Base-by-base conservation (phyloP, 1,140 invertebrate species). In the Halyomorpha halys region DNA sequence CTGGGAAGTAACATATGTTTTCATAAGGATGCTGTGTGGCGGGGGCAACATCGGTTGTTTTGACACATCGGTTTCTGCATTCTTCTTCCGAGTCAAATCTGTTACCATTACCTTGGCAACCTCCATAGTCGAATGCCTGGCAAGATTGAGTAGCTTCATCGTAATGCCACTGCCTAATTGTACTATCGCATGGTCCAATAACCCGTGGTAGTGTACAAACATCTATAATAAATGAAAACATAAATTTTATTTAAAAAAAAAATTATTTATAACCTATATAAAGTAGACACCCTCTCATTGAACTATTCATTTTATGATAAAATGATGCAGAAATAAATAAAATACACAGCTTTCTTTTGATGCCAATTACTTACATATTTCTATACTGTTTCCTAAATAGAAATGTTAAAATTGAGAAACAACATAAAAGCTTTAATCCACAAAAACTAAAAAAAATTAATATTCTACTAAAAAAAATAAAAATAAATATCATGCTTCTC, bases 131-230 rank as follows among this genome's bases (percentile, higher is more conserved):
- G 69, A 86, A 87, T 69, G 82, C 79, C 63, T 81, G 73, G 70
- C 89, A 90, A n/a, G 75, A 70, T 49, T 85, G 83, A 3, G 79
- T 79, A 3, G 75, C 72, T 14, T 73, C 70, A 63, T 94, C 87
- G 70, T 85, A 94, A 72, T 85, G 91, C 78, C 82, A 94, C 66
- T 85, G 83, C 0, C 75, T 75, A 19, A 85, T 80, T 34, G 79
- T 78, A 4, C 79, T 81, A 39, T 79, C 79, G 73, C 90, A 94
- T 0, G 87, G 84, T 4, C 86, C 87, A n/a, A 83, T 70, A 60
- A 90, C 77, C 70, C 80, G 76, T 39, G 89, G 84, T 71, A 96
- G 73, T 61, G 72, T 72, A 75, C 93, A 93, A 0, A 82, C 73
- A 73, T 91, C 83, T 82, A 73, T 67, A 71, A 71, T 67, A 27